These are phyloP conservation scores for Promerops cafer DNA, from an alignment of 2,113 vertebrate species.

Conservation along the genomic window DNA sequence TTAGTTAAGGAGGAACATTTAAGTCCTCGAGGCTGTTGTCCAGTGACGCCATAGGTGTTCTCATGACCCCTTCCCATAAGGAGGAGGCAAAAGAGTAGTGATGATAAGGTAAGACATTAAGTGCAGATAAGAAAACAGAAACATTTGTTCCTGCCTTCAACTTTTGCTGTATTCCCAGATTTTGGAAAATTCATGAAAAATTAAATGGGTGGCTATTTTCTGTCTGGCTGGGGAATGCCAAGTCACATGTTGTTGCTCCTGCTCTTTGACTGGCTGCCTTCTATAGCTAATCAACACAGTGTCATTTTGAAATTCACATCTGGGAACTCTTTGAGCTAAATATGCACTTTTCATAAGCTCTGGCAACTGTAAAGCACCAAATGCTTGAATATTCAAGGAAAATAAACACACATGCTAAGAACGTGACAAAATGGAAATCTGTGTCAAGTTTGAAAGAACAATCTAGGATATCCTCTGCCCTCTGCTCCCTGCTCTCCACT, in stretches of 20 bases:
- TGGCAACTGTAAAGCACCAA: conserved; percentile 50
- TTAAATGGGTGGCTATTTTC: conserved; percentile 19
- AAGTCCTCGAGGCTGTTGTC: neutral
- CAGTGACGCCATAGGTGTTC: neutral
- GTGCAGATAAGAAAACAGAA: neutral
- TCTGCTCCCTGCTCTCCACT: neutral
- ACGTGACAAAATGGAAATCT: conserved; percentile 40
- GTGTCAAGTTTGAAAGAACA: conserved; percentile 23
- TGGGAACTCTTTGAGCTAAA: conserved; percentile 62
- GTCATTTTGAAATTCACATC: conserved; percentile 59
- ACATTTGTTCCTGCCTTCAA: neutral
- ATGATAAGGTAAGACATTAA: neutral
- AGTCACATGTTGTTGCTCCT: conserved; percentile 34
- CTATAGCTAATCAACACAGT: conserved; percentile 57
- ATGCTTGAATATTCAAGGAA: conserved; percentile 53
- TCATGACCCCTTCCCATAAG: neutral
- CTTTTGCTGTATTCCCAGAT: neutral
- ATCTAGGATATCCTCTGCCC: conserved; percentile 28
- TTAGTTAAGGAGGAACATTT: neutral
- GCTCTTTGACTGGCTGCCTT: conserved; percentile 44
- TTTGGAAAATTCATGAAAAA: conserved; percentile 14
- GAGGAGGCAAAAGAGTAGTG: neutral
- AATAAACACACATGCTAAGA: conserved; percentile 45
- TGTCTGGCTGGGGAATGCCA: conserved; percentile 23
- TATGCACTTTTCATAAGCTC: conserved; percentile 58